These are phyloP conservation scores for Lithophane ornitopus DNA, from an alignment of 2,888 invertebrate genomes.

Conservation along the genomic window DNA sequence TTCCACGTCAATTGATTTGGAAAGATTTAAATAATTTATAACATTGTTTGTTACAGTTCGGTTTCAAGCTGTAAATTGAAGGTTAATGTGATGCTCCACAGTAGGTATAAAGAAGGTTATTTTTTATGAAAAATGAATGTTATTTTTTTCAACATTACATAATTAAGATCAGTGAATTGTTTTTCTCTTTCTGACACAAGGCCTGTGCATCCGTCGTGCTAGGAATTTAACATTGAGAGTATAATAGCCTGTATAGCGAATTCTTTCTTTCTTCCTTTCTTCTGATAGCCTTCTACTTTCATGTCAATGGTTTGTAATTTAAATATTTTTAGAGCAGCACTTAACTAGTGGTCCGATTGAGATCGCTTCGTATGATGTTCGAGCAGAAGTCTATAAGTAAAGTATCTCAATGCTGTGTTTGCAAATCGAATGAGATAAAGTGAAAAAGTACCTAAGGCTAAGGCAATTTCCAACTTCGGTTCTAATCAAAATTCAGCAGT, in stretches of 20 bases:
- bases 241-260: too few species aligned
- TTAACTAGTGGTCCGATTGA: neutral
- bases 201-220: too few species aligned
- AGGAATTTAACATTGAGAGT: too few species aligned
- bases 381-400: neutral
- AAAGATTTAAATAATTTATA: neutral
- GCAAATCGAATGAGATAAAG: neutral
- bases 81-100: conserved; percentile 68
- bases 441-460: neutral
- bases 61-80: conserved; percentile 78
- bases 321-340: neutral
- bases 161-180: neutral
- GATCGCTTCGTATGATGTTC: neutral
- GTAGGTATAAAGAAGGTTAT: conserved; percentile 8
- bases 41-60: conserved; percentile 77
- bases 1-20: neutral
- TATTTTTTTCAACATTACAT: conserved; percentile 30
- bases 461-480: neutral
- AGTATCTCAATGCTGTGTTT: neutral
- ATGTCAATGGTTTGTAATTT: neutral
- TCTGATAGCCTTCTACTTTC: neutral
- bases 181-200: conserved; percentile 2
- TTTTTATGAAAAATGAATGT: neutral
- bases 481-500: neutral
- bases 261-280: neutral